A percentile compares a stretch with the other conserved stretches of the same genome.
Conservation (phyloP, 2,888 invertebrate genomes). For the Thymelicus acteon region DNA sequence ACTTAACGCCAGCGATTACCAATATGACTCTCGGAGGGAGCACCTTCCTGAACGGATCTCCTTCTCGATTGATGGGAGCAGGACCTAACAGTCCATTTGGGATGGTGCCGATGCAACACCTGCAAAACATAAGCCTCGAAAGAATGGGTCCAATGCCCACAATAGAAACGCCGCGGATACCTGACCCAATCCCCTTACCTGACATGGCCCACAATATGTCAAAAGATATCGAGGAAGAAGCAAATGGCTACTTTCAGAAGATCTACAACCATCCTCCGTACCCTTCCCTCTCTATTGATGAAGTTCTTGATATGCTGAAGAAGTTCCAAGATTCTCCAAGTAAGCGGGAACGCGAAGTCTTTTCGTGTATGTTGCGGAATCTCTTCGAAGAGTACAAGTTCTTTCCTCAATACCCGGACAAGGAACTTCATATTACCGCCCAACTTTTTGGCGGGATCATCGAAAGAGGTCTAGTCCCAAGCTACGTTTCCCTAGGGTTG, state of each 20-base stretch:
- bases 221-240: constrained; percentile 97
- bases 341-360: constrained; percentile 92
- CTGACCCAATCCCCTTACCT: constrained; percentile 24
- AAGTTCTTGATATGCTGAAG: constrained; percentile 95
- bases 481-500: constrained; percentile 89
- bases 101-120: constrained; percentile 13
- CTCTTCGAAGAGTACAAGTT: constrained; percentile 97
- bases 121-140: constrained; percentile 11
- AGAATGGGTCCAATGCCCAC: constrained; percentile 9
- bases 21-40: constrained; percentile 1
- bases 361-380: constrained; percentile 96
- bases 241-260: constrained; percentile 96
- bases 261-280: constrained; percentile 96
- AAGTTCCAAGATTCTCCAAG: constrained; percentile 93
- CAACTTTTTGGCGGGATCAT: constrained; percentile 97
- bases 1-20: constrained; percentile 5
- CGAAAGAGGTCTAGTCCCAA: constrained; percentile 93
- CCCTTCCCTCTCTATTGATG: constrained; percentile 93
- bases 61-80: constrained; percentile 16
- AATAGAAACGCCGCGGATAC: constrained; percentile 17
- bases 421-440: constrained; percentile 96
- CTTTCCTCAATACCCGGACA: constrained; percentile 97
- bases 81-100: constrained; percentile 25
- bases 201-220: constrained; percentile 26
- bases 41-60: constrained; percentile 20